A percentile compares a stretch with the other conserved stretches of the same genome.
These are phyloP conservation scores for Heteronetta atricapilla DNA, from an alignment of 2,113 vertebrate species.

Conservation along the genomic window DNA sequence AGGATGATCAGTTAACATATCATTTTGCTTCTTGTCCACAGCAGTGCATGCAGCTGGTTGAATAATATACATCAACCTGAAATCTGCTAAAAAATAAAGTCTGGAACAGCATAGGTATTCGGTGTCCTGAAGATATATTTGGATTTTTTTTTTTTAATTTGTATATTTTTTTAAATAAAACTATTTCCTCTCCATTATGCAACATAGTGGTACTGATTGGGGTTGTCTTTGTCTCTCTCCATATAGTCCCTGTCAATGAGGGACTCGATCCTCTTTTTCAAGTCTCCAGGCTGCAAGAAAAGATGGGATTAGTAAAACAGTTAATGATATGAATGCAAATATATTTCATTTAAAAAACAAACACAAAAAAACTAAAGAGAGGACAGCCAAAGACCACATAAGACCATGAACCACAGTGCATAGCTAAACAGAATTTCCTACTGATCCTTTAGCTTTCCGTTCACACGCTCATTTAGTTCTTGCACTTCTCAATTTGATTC, in stretches of 20 bases:
- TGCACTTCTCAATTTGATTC: not conserved
- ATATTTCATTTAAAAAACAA: not conserved
- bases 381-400: not conserved
- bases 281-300: slow-evolving; percentile 88
- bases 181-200: slow-evolving; percentile 77
- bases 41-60: slow-evolving; percentile 58
- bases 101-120: slow-evolving; percentile 41
- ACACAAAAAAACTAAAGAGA: not conserved
- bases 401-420: not conserved
- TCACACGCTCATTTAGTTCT: not conserved
- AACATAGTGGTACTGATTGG: slow-evolving; percentile 98
- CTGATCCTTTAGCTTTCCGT: not conserved
- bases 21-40: slow-evolving; percentile 36
- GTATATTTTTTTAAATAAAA: not conserved
- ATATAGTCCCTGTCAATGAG: slow-evolving; percentile 98
- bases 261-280: slow-evolving; percentile 97
- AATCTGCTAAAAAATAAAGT: slow-evolving; percentile 51
- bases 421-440: not conserved
- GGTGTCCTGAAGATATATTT: slow-evolving; percentile 40
- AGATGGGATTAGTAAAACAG: not conserved
- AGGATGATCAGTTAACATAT: slow-evolving; percentile 19
- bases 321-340: not conserved
- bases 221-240: slow-evolving; percentile 95
- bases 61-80: slow-evolving; percentile 41
- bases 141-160: not conserved